Conservation (phyloP, 2,113 vertebrate species). For the Elachura formosa region DNA sequence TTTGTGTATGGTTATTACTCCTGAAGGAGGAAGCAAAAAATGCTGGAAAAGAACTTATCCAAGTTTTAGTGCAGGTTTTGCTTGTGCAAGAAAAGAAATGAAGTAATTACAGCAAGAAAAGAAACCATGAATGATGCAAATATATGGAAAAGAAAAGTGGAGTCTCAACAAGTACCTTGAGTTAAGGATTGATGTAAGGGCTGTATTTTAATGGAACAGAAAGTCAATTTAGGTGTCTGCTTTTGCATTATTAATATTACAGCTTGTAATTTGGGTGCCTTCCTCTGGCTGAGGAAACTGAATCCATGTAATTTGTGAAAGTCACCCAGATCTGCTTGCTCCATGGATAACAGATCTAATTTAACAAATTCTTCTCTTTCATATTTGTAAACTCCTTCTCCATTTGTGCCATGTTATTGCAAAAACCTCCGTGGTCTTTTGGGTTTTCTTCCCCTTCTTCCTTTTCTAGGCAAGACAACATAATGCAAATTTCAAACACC, state of each 20-base stretch:
- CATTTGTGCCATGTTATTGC: background rate
- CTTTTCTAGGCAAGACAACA: background rate
- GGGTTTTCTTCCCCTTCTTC: background rate
- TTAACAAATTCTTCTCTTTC: background rate
- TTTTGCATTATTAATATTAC: background rate
- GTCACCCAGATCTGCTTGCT: background rate
- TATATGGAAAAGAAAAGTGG: background rate
- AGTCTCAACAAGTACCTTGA: background rate
- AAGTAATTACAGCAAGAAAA: background rate
- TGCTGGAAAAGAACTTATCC: background rate
- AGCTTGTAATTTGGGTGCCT: background rate
- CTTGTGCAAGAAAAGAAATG: background rate
- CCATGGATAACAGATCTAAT: background rate
- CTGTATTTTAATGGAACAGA: background rate
- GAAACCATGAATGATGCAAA: background rate
- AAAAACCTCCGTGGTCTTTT: background rate
- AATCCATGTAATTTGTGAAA: background rate
- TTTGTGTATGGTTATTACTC: background rate
- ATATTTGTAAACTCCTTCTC: background rate
- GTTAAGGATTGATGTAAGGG: background rate
- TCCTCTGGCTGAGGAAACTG: background rate
- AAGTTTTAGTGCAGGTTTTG: background rate
- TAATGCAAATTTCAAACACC: background rate
- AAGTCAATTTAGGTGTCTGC: background rate
- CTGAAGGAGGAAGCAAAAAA: background rate